These are phyloP conservation scores for Zaprionus gabonicus DNA, from an alignment of 1,140 invertebrate species.

Conservation along the genomic window DNA sequence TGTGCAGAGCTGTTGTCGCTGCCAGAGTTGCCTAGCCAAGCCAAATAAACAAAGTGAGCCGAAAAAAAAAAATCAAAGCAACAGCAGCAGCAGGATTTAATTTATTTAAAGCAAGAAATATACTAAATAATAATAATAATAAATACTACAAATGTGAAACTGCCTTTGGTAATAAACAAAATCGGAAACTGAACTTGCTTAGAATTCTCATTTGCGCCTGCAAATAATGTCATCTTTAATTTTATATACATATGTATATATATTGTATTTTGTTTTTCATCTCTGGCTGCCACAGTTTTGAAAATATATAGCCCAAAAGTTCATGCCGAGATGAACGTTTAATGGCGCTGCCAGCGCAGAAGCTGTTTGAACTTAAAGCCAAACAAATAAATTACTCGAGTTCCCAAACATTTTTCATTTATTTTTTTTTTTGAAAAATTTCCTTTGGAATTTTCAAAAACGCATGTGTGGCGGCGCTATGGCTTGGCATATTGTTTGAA, in stretches of 20 bases:
- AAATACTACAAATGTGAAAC: too few relatives aligned
- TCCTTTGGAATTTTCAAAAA: neutral
- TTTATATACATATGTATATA: constrained; percentile 16
- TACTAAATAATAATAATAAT: neutral
- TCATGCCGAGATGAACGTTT: constrained; percentile 20
- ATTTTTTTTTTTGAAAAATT: constrained; percentile 12
- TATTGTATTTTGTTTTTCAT: neutral
- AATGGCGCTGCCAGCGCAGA: constrained; percentile 19
- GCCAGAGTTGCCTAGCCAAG: constrained; percentile 1
- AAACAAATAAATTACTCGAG: constrained; percentile 29
- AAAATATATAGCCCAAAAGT: constrained; percentile 21
- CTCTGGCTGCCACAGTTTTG: constrained; percentile 14
- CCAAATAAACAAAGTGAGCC: constrained; percentile 6
- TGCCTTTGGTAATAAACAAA: constrained; percentile 31
- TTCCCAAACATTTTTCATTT: constrained; percentile 8
- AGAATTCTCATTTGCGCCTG: constrained; percentile 30
- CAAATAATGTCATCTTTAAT: constrained; percentile 55
- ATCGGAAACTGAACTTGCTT: constrained; percentile 26
- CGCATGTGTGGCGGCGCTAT: neutral
- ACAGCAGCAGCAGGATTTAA: constrained; percentile 9
- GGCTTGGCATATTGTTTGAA: neutral
- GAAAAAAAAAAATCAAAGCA: neutral
- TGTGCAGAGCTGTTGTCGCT: constrained; percentile 51
- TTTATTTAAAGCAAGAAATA: neutral
- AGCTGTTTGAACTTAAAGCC: constrained; percentile 17